Evolutionary conservation across 2,888 invertebrate genomes (phyloP), one percentile per base, ranked within the genome.

Genomic region (Aplocera efformata): DNA sequence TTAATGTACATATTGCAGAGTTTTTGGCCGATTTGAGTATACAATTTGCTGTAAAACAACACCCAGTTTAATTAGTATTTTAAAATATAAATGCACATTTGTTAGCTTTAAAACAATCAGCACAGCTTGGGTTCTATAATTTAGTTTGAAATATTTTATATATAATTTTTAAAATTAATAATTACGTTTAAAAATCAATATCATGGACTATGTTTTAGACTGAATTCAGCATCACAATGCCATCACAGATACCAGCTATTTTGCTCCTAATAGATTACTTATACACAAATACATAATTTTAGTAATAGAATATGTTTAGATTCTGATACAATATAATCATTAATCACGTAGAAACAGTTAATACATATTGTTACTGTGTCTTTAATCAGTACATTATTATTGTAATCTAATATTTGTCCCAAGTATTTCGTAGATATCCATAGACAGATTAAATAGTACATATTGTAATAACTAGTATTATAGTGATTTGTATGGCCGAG

Each of bases 11-110:
- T 75, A 75, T 74, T 73, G 58, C n/a, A 20, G 31, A 22, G 69
- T 30, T 38, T 37, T 32, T 43, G 25, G 8, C 21, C 30, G 22
- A 22, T 6, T 30, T 40, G 41, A 31, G 51, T 51, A 49, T 54
- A 52, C 33, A 55, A n/a, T n/a, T n/a, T n/a, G n/a, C n/a, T 47
- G 49, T 46, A 50, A 57, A 2, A 57, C 44, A 44, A 56, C 63
- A 67, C 68, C 66, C 67, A 63, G 61, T 58, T 46, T 63, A 48
- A 58, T 60, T 25, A 41, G 61, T 66, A 64, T 63, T 70, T 72
- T 71, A 65, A 70, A 53, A 67, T 69, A 66, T 68, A 71, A 73
- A 74, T 70, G 81, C 85, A 84, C 84, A 85, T 80, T n/a, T 72
- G 56, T 76, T 77, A 80, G 82, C 79, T 79, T 79, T 79, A 82